Conservation (phyloP, 2,888 invertebrate genomes). For the Drosophila vallismaia region DNA sequence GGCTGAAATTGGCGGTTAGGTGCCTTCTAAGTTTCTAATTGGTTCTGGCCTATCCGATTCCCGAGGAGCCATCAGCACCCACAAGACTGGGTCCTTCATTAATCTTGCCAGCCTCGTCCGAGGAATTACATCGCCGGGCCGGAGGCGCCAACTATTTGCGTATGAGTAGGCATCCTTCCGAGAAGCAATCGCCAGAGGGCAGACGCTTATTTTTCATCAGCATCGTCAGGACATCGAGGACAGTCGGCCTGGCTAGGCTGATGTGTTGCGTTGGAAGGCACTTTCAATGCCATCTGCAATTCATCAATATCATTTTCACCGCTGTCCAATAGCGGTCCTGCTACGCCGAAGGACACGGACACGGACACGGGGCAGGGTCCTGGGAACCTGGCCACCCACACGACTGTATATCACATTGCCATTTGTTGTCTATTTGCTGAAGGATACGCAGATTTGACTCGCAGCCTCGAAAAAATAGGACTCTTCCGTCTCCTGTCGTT, state of each 20-base stretch:
- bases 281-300: conserved; percentile 73
- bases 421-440: conserved; percentile 79
- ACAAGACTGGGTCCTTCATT: conserved; percentile 58
- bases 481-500: conserved; percentile 48
- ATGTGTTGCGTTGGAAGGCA: conserved; percentile 28
- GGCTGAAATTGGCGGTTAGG: neutral
- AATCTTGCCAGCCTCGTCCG: conserved; percentile 67
- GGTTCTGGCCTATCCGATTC: conserved; percentile 24
- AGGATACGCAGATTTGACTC: conserved; percentile 75
- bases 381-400: conserved; percentile 53
- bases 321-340: conserved; percentile 62
- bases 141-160: conserved; percentile 39
- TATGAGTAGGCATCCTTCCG: conserved; percentile 57
- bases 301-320: conserved; percentile 83
- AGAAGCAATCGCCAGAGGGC: conserved; percentile 35
- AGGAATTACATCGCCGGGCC: conserved; percentile 13
- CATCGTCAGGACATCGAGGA: conserved; percentile 61
- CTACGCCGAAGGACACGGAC: conserved; percentile 2
- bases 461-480: conserved; percentile 35
- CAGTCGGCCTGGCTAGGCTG: conserved; percentile 44
- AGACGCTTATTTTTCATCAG: conserved; percentile 76
- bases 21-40: conserved; percentile 32
- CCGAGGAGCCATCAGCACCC: conserved; percentile 15
- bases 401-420: conserved; percentile 76
- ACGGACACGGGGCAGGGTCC: conserved; percentile 19